Evolutionary conservation across 2,888 invertebrate genomes (phyloP), one percentile per base, ranked within the genome.

Genomic region (Metopia argyrocephala): DNA sequence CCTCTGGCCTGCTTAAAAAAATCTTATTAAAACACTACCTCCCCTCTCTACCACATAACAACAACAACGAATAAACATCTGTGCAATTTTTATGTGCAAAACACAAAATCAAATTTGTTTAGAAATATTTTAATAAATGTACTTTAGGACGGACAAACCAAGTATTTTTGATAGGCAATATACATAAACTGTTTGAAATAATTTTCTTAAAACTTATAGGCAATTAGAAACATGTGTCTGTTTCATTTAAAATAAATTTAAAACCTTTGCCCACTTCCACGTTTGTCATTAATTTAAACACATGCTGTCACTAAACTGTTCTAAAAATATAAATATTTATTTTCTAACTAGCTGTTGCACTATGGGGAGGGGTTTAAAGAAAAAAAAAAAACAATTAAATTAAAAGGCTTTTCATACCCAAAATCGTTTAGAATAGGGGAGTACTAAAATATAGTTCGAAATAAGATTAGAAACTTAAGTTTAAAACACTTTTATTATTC

Each of bases 221-320:
- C 71, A 78, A 71, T 66, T 71, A 78, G 46, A 59, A 78, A 71
- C 78, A 78, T 71, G 65, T 64, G 65, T 64, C 59, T 78, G 64
- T 78, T 52, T 59, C 38, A 59, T 76, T 59, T 65, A 38, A 45
- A 59, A 50, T n/a, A 78, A 52, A 23, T n/a, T 66, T 7, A 5
- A 1, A 1, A 38, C 59, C 50, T 61, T 59, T 25, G 12, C 5
- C 50, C 18, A 27, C 59, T 25, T n/a, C 15, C 1, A 0, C 31
- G 31, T 31, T 31, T n/a, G n/a, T n/a, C 31, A 31, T 31, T 12
- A 31, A 12, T 12, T 31, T 12, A 12, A 12, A 31, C 31, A 31
- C 12, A 31, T 31, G 3, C 31, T 31, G n/a, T n/a, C n/a, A n/a
- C n/a, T n/a, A n/a, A n/a, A n/a, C n/a, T n/a, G n/a, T n/a, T n/a